Evolutionary conservation across 2,797 vertebrate species (phyloP).

Genomic region (Oreortyx pictus): DNA sequence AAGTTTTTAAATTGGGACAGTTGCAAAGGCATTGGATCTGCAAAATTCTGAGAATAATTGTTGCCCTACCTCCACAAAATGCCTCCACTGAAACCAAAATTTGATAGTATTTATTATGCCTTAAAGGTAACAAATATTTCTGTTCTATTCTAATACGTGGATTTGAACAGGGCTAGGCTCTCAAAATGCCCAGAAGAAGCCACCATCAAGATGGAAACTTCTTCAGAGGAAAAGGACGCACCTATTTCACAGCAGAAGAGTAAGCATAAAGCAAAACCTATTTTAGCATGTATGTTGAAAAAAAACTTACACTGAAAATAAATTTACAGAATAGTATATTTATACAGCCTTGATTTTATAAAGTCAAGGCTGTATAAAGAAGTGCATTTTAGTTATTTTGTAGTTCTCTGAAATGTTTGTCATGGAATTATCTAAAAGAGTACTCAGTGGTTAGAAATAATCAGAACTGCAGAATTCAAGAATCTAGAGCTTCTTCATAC

Average conservation of each 20-base stretch:
- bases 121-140: not conserved
- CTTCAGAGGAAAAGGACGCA: conserved; percentile 30
- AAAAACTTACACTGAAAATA: not conserved
- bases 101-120: not conserved
- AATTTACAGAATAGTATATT: not conserved
- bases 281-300: not conserved
- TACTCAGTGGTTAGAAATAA: not conserved
- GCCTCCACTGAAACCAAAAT: not conserved
- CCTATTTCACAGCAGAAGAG: conserved; percentile 71
- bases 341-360: too few species aligned
- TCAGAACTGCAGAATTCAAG: not conserved
- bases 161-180: not conserved
- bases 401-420: not conserved
- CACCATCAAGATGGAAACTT: conserved; percentile 21
- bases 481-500: not conserved
- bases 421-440: not conserved
- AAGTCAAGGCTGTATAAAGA: not conserved
- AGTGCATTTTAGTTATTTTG: not conserved
- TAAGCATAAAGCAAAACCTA: conserved; percentile 70
- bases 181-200: conserved; percentile 72
- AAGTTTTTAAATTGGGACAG: not conserved
- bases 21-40: not conserved
- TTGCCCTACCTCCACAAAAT: not conserved
- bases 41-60: not conserved
- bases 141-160: conserved; percentile 18